Evolutionary conservation across 2,888 invertebrate species (phyloP), one percentile per base, ranked within the genome.

Genomic region (Synanthedon andrenaeformis): DNA sequence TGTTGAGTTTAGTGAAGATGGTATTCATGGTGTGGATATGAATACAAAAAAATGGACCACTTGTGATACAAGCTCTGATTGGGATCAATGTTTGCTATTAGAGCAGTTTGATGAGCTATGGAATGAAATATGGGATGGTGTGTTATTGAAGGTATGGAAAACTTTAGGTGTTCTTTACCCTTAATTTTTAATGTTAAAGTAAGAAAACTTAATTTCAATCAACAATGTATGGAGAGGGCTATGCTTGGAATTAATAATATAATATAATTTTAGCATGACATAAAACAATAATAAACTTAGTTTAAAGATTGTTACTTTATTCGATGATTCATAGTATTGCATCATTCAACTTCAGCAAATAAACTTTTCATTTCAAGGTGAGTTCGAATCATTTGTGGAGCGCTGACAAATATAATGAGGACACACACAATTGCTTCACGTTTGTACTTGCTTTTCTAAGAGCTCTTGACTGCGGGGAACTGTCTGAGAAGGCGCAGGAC

Each of bases 1-100:
- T 52, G 92, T 94, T 57, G 96, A 97, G 83, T 97, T 93, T 75
- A 96, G 96, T 84, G 91, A 90, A 65, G 89, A 91, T 65, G 97
- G 97, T 42, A 87, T 96, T 54, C 79, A 88, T 59, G 79, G 85
- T 56, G 74, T 81, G 54, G 77, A 88, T 82, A 66, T 88, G 78
- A 52, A 90, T 83, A 86, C 89, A 49, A 92, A 92, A 68, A 91
- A 91, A 65, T 94, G 94, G 82, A 83, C 72, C 61, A 67, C 63
- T 57, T 68, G 63, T 62, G 77, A 80, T 59, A 69, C 92, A 89
- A 94, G 80, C 74, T 83, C 70, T 62, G 89, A 82, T 53, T 93
- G 93, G 93, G 89, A 90, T 75, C 92, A 93, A 74, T 92, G 92
- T 69, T 77, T 92, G 61, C 77, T 93, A 23, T 86, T 95, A 59